Evolutionary conservation across 2,797 vertebrate species (phyloP).

Genomic region (Danio aesculapii): DNA sequence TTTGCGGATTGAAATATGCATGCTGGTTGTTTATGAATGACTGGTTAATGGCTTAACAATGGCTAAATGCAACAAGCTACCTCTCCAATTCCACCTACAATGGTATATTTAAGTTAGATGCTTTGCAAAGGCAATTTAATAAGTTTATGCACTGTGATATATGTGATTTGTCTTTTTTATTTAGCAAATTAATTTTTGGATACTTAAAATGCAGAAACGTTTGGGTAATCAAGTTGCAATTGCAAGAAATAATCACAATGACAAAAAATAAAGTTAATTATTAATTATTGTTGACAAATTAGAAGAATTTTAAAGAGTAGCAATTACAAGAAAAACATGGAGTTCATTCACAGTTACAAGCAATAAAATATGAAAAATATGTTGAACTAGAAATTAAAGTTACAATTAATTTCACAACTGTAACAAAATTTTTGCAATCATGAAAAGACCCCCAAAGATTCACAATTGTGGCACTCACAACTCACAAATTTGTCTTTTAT

Average conservation of each 20-base stretch:
- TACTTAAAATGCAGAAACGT: background rate
- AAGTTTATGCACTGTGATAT: background rate
- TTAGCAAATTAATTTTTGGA: background rate
- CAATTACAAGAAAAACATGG: too few species aligned
- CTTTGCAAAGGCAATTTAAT: background rate
- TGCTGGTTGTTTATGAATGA: conserved; percentile 21
- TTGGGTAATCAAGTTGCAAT: background rate
- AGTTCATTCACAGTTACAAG: too few species aligned
- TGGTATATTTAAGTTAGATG: background rate
- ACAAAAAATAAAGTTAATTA: background rate
- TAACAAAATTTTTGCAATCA: too few species aligned
- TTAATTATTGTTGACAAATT: too few species aligned
- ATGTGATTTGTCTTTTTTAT: background rate
- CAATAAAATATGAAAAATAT: background rate
- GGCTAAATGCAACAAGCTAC: conserved; percentile 19
- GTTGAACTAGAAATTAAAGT: too few species aligned
- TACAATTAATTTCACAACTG: too few species aligned
- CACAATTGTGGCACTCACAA: too few species aligned
- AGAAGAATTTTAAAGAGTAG: too few species aligned
- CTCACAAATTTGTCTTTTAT: too few species aligned
- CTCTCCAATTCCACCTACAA: conserved; percentile 23
- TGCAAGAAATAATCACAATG: background rate
- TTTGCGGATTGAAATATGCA: conserved; percentile 29
- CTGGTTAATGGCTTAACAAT: conserved; percentile 5
- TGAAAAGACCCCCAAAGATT: too few species aligned